Conservation (phyloP, 2,113 vertebrate genomes). For the Mormoops blainvillei region DNA sequence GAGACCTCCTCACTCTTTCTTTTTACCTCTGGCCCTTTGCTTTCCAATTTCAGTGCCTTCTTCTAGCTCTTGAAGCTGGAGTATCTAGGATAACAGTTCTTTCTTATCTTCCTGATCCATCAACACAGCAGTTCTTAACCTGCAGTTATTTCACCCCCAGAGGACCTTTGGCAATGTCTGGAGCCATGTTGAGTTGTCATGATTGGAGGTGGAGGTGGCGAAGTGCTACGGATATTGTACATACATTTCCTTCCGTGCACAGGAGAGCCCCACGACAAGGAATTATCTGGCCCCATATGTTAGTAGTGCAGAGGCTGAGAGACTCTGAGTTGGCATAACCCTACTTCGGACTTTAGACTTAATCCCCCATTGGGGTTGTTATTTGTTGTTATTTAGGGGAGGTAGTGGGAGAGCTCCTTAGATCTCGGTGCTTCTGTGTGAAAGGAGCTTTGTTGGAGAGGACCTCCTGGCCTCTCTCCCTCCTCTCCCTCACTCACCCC, state of each 20-base stretch:
- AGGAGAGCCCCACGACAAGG: background rate
- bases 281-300: background rate
- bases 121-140: background rate
- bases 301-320: background rate
- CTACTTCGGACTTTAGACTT: background rate
- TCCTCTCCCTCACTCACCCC: background rate
- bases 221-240: background rate
- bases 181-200: background rate
- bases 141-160: background rate
- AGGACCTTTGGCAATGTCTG: background rate
- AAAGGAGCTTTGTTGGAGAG: background rate
- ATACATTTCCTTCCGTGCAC: background rate
- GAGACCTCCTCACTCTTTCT: background rate
- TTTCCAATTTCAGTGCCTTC: background rate
- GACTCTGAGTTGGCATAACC: background rate
- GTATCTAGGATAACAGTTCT: background rate
- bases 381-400: background rate
- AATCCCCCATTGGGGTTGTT: background rate
- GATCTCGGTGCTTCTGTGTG: background rate
- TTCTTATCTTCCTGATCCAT: background rate
- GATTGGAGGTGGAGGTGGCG: background rate
- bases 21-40: background rate
- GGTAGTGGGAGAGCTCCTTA: background rate
- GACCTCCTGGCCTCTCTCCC: background rate
- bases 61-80: background rate